Percentiles rank a stretch among this genome's conserved stretches.
phyloP scores from a whole-genome alignment of 64 coral and sea anemone species.

The Dendronephthya gigantea region DNA sequence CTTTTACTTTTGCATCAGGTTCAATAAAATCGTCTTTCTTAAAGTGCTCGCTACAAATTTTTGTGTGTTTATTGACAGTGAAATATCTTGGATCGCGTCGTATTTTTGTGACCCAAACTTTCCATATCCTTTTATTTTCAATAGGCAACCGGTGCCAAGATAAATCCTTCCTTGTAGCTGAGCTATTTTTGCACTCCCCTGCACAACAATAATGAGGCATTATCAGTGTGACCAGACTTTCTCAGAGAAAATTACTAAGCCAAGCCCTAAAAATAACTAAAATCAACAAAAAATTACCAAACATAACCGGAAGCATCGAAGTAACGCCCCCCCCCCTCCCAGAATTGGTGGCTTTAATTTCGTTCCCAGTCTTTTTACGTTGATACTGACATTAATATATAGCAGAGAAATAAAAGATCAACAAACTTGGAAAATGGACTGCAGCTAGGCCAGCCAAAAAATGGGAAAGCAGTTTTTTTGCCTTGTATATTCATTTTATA shows the following conservation, averaged over 20 bases:
- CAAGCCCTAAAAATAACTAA: background rate
- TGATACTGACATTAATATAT: background rate
- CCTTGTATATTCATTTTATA: background rate
- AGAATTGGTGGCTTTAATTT: background rate
- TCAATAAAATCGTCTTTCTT: background rate
- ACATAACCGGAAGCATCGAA: background rate
- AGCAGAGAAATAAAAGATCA: background rate
- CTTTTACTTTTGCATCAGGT: too few relatives aligned
- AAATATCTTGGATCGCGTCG: conserved; percentile 37
- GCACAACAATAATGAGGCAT: conserved; percentile 30
- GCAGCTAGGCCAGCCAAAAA: background rate
- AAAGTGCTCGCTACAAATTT: conserved; percentile 56
- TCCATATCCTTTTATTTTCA: background rate
- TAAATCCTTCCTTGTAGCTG: conserved; percentile 2
- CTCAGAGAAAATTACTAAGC: background rate
- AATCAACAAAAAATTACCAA: conserved; percentile 5
- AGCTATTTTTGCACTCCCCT: conserved; percentile 18
- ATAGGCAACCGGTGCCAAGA: conserved; percentile 28
- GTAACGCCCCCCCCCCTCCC: background rate
- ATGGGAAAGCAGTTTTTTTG: background rate
- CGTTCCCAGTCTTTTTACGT: background rate
- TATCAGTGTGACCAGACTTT: background rate
- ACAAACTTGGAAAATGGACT: background rate
- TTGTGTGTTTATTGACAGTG: conserved; percentile 22
- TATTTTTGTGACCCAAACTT: conserved; percentile 46